These are phyloP conservation scores for Rhea pennata DNA, from an alignment of 2,113 vertebrate genomes.

Conservation along the genomic window DNA sequence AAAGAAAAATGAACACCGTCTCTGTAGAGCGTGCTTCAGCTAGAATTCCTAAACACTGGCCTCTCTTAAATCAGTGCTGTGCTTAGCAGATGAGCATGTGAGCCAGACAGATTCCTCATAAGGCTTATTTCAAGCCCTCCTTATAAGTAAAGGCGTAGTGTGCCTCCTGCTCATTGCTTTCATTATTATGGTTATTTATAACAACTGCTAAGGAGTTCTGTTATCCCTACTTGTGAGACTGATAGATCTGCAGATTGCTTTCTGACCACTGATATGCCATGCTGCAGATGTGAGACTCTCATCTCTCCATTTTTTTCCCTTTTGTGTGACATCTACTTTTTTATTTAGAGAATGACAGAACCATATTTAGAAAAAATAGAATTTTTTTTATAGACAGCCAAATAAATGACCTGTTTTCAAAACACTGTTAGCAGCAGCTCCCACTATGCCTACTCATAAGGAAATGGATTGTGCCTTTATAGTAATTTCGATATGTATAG, in stretches of 20 bases:
- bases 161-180: conserved; percentile 1
- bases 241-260: not conserved
- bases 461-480: not conserved
- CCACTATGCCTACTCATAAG: not conserved
- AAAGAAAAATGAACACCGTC: not conserved
- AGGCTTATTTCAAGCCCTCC: conserved; percentile 18
- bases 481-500: not conserved
- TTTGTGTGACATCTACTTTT: not conserved
- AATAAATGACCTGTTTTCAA: not conserved
- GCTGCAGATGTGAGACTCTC: not conserved
- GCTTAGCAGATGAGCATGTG: not conserved
- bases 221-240: not conserved
- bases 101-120: not conserved
- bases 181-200: conserved; percentile 56
- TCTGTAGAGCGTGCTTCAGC: not conserved
- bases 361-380: not conserved
- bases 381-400: not conserved
- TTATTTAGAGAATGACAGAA: not conserved
- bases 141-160: conserved; percentile 33
- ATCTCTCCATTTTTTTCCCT: not conserved
- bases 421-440: not conserved
- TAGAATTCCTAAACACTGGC: not conserved
- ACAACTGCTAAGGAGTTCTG: conserved; percentile 28
- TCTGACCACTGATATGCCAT: not conserved
- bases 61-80: not conserved